These are phyloP conservation scores for Mamestra configurata DNA, from an alignment of 1,140 invertebrate species.

Conservation along the genomic window DNA sequence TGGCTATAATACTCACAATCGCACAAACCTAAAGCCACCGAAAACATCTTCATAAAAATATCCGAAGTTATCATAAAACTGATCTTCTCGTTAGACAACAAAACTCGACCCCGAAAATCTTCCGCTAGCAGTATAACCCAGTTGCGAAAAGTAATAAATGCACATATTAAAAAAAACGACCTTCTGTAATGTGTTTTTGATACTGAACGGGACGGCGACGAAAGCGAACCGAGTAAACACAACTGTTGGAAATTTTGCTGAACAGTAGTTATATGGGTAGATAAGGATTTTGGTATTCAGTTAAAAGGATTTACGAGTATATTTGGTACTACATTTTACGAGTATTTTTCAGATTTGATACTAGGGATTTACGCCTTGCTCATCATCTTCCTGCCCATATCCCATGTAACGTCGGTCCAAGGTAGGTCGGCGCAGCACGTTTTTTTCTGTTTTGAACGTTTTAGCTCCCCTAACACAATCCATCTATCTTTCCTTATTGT, in stretches of 20 bases:
- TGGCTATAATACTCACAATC: no score
- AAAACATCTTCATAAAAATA: not conserved
- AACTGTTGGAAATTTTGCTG: not conserved
- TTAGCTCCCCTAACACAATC: no score
- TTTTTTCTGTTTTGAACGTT: no score
- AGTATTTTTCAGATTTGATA: not conserved
- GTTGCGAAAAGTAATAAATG: constrained; percentile 37
- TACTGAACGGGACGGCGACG: not conserved
- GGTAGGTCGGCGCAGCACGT: no score
- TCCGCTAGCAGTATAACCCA: not conserved
- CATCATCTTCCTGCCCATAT: no score
- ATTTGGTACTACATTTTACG: not conserved
- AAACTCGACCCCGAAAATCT: not conserved
- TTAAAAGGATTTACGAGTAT: not conserved
- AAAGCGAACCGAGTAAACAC: constrained; percentile 31
- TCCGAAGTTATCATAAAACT: not conserved
- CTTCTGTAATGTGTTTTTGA: constrained; percentile 45
- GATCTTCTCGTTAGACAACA: not conserved
- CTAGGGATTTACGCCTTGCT: not conserved
- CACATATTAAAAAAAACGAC: constrained; percentile 33
- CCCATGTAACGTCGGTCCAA: no score
- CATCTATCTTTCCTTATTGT: no score
- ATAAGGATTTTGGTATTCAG: not conserved
- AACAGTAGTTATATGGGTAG: not conserved
- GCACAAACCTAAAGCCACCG: not conserved